Base-by-base conservation (phyloP, 1,140 invertebrate genomes). In the Meloidogyne chitwoodi region DNA sequence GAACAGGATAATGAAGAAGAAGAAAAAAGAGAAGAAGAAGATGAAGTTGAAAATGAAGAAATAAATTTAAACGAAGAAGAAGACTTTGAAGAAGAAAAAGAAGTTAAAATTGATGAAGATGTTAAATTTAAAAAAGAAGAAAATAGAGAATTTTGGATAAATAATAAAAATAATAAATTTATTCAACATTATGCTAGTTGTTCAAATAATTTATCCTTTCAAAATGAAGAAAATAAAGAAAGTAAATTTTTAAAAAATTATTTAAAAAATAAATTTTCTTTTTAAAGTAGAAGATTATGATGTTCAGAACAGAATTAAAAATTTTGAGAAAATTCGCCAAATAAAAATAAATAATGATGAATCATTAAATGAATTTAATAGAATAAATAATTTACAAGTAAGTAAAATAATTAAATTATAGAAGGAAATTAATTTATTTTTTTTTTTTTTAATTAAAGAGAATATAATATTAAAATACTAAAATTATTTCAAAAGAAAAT, bases 1-100 rank as follows among this genome's bases (percentile, higher is more conserved):
- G 81, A 83, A 56, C 75, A 82, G 24, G 69, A 77, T 56, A 67
- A 83, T 16, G 75, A 76, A 14, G 74, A 77, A 56, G 83, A 84
- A n/a, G 6, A 22, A 56, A n/a, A 19, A n/a, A n/a, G n/a, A 8
- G 2, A 8, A 56, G 1, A 1, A n/a, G 44, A 48, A 48, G 6
- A 31, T 48, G 16, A 48, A 19, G 44, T 19, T n/a, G 48, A 56
- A 10, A n/a, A 8, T n/a, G 48, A 56, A 56, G n/a, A 22, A 22
- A 6, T n/a, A 22, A 22, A 56, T 8, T n/a, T 56, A 56, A n/a
- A n/a, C 6, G n/a, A 8, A 8, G 48, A 56, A n/a, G 48, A 8
- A n/a, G 6, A 0, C 0, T 1, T n/a, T 16, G 48, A 56, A 56
- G 48, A 5, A 56, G 48, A 56, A n/a, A 19, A n/a, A 8, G 48